Evolutionary conservation across 2,888 invertebrate genomes (phyloP), one percentile per base, ranked within the genome.

Genomic region (Stramonita haemastoma): DNA sequence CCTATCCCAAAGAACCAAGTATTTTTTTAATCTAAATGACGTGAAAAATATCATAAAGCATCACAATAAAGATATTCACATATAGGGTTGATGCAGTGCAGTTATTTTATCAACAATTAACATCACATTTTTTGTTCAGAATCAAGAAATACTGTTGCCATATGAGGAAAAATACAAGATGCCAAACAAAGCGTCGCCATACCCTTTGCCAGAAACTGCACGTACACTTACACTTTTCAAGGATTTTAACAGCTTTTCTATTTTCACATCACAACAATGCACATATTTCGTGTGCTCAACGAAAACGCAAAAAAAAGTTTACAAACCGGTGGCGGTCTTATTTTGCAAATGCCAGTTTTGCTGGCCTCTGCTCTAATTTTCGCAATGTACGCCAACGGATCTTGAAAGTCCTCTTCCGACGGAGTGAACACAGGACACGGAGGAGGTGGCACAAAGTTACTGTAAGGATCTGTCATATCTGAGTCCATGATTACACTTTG

Each of bases 341-440:
- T 99, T 97, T 99, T 99, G 96, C 99, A 99, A 96, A 99, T 99
- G 95, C 99, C 99, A 95, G 98, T 98, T 96, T 98, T 98, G 97
- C 99, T 99, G 15, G 99, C 99, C 94, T 98, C 97, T 89, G 98
- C 98, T 93, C 99, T 97, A 95, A 99, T 99, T 97, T 99, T 99
- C 95, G 98, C 98, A 94, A 99, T 99, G 96, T 99, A 99, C 91
- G 97, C 98, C 94, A 99, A 97, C 73, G 99, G 99, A 97, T 99
- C 99, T 96, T 97, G 97, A 96, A 99, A 99, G 97, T 99, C 99
- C 95, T 99, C 99, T 93, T 97, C 97, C 57, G 98, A 98, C 85
- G 99, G 99, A 95, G 98, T 97, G 97, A 99, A 99, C 90, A 99
- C 98, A 87, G 99, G 99, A 92, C 99, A 99, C 96, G 99, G 98